Evolutionary conservation across 2,888 invertebrate species (phyloP), one percentile per base, ranked within the genome.

Genomic region (Lycocerus yunnanus): DNA sequence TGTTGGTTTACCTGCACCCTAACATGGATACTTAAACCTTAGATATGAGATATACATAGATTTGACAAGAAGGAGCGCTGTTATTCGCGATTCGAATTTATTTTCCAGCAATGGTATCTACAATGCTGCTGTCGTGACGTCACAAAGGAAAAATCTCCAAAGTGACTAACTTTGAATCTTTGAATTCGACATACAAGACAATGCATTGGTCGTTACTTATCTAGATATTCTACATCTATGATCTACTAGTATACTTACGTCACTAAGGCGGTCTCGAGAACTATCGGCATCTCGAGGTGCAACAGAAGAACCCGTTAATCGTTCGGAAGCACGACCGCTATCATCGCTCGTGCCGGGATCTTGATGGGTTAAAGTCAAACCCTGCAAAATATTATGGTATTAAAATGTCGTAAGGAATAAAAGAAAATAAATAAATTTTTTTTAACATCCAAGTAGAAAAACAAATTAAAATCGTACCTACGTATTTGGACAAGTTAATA

Each of bases 341-440:
- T 94, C 94, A 89, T 94, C 94, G 87, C 94, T 94, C 86, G 94
- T 94, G 86, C 94, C 94, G 88, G 93, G 93, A 90, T 94, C 94
- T 83, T 81, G 82, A 87, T 91, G 91, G 87, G 90, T 90, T 88
- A 92, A 89, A 87, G 91, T 91, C 88, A 93, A 91, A 88, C 91
- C 92, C 93, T 93, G 89, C 78, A 90, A 89, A 86, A 86, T 86
- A 1, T n/a, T n/a, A 11, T n/a, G 0, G 4, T n/a, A n/a, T 43
- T 43, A 43, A 43, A n/a, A 5, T 43, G 9, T 1, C n/a, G n/a
- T 43, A 5, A 43, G 6, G n/a, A 43, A 43, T 8, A 6, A 43
- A 43, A 21, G 13, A 68, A 59, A 18, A 68, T 27, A 58, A 15
- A 58, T 58, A 14, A 20, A 9, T 11, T 59, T 13, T 58, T 59